These are phyloP conservation scores for Silvanus unidentatus DNA, from an alignment of 2,888 invertebrate species.

Conservation along the genomic window DNA sequence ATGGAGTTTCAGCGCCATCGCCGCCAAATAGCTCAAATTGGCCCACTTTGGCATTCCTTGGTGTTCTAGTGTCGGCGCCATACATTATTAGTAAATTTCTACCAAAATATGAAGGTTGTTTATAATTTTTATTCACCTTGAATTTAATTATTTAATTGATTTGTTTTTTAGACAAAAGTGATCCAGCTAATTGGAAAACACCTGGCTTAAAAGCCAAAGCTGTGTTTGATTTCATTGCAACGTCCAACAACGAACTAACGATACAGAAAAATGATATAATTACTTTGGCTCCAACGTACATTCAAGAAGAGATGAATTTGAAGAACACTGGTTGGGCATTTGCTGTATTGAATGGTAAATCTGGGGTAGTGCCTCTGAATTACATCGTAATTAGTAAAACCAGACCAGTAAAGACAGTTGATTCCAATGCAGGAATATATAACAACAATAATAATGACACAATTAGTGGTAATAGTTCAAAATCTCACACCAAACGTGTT, in stretches of 20 bases:
- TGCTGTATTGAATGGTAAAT: constrained; percentile 54
- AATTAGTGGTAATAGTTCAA: constrained; percentile 13
- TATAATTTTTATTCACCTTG: not conserved
- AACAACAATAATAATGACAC: constrained; percentile 13
- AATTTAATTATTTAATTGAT: not conserved
- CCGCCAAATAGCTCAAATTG: constrained; percentile 55
- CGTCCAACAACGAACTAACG: constrained; percentile 68
- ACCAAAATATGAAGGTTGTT: constrained; percentile 59
- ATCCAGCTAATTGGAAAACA: constrained; percentile 65
- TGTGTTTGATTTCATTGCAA: constrained; percentile 69
- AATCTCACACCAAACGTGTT: constrained; percentile 39
- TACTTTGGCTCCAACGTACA: constrained; percentile 73
- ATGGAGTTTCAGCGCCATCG: constrained; percentile 26
- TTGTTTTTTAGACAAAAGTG: constrained; percentile 40
- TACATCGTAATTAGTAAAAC: constrained; percentile 46
- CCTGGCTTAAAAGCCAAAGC: constrained; percentile 61
- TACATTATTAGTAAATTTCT: constrained; percentile 84
- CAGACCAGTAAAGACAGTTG: constrained; percentile 13
- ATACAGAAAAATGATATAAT: constrained; percentile 72
- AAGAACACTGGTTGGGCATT: constrained; percentile 66
- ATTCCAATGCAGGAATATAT: constrained; percentile 20
- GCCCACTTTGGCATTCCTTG: constrained; percentile 87
- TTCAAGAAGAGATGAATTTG: constrained; percentile 62
- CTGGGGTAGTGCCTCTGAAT: constrained; percentile 61
- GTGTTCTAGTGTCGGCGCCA: constrained; percentile 83